These are phyloP conservation scores for Dryococelus australis DNA, from an alignment of 2,888 invertebrate genomes.

Conservation along the genomic window DNA sequence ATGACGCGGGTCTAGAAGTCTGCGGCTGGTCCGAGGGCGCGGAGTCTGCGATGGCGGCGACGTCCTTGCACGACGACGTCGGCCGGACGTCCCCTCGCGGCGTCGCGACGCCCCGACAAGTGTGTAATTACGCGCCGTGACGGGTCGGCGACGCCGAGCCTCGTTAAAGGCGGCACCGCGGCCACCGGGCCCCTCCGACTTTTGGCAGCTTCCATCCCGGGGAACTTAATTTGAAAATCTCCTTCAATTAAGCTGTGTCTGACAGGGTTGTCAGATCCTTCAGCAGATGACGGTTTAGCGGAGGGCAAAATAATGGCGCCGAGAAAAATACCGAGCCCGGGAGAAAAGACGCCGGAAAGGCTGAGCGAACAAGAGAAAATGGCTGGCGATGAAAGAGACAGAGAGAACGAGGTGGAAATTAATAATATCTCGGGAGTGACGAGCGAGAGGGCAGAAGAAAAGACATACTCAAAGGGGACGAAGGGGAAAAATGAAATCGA, in stretches of 20 bases:
- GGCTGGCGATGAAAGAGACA: background rate
- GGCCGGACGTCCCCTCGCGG: background rate
- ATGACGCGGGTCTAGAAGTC: too few relatives aligned
- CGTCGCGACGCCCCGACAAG: background rate
- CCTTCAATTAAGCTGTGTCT: constrained; percentile 33
- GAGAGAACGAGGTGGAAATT: background rate
- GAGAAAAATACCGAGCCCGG: background rate
- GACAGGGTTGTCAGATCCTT: constrained; percentile 31
- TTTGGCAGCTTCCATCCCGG: constrained; percentile 32
- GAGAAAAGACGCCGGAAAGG: background rate
- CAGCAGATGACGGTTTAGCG: background rate
- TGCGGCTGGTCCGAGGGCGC: too few relatives aligned
- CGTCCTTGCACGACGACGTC: too few relatives aligned
- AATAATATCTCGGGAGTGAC: constrained; percentile 26
- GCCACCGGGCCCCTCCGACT: constrained; percentile 20
- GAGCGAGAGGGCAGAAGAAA: constrained; percentile 17
- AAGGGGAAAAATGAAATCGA: constrained; percentile 20
- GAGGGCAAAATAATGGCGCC: background rate
- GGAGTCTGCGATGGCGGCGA: too few relatives aligned
- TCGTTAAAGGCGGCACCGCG: background rate
- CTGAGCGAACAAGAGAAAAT: constrained; percentile 7
- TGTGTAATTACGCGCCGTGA: background rate
- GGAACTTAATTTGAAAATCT: constrained; percentile 34
- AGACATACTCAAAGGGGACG: constrained; percentile 19
- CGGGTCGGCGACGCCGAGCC: constrained; percentile 19